Evolutionary conservation across 23 tunicate genomes (phyloP).

Genomic region (Ascidia mentula): DNA sequence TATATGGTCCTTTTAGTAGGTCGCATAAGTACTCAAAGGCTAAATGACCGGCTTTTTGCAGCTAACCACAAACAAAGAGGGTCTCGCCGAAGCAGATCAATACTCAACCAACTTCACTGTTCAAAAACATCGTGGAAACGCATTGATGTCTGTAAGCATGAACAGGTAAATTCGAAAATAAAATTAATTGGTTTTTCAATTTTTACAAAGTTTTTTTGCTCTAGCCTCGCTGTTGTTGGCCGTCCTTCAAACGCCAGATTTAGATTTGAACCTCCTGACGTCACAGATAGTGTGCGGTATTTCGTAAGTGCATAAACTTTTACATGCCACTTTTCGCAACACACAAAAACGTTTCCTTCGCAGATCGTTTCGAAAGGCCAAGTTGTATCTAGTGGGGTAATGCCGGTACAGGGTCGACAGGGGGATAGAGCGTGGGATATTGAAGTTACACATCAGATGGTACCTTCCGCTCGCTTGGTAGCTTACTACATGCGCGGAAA

Average conservation of each 20-base stretch:
- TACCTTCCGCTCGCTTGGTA: conserved; percentile 50
- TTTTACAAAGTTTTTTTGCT: neutral
- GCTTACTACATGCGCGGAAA: conserved; percentile 38
- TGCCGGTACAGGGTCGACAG: neutral
- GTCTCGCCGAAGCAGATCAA: no score
- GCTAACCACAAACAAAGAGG: neutral
- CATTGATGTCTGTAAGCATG: neutral
- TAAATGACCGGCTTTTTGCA: no score
- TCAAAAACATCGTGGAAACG: neutral
- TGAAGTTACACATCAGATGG: conserved; percentile 35
- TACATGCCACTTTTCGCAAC: neutral
- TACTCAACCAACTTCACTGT: neutral
- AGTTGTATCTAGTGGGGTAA: neutral
- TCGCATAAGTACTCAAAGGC: no score
- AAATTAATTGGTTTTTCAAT: no score
- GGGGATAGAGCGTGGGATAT: neutral
- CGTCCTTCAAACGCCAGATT: neutral
- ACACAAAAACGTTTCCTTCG: no score
- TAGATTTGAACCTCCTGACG: neutral
- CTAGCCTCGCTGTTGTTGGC: neutral
- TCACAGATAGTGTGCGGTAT: neutral
- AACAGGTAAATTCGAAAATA: no score
- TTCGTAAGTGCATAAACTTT: neutral
- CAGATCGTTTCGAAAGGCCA: conserved; percentile 15
- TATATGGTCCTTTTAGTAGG: no score